These are phyloP conservation scores for Cygnus olor DNA, from an alignment of 2,797 vertebrate species.

Conservation along the genomic window DNA sequence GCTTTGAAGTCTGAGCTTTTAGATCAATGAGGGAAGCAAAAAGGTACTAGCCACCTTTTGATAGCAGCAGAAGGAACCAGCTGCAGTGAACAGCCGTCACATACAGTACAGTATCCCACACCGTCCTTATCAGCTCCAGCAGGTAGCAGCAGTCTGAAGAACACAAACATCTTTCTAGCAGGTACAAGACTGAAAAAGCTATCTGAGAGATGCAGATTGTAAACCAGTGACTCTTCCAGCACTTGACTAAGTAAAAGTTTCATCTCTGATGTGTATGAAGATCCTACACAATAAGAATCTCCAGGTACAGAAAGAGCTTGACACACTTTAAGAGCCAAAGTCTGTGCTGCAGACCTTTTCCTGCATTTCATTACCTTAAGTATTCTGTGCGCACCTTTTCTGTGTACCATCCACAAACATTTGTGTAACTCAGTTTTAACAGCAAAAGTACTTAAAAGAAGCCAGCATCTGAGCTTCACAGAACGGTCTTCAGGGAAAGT, in stretches of 20 bases:
- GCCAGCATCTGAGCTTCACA: background rate
- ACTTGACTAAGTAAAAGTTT: background rate
- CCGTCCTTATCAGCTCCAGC: background rate
- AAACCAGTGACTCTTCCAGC: background rate
- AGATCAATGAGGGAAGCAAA: background rate
- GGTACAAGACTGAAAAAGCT: background rate
- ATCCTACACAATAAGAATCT: background rate
- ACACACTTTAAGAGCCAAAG: background rate
- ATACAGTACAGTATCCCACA: background rate
- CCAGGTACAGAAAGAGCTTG: background rate
- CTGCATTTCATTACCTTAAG: background rate
- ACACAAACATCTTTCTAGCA: background rate
- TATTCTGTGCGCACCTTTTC: background rate
- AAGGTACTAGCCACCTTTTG: background rate
- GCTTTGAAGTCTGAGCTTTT: background rate
- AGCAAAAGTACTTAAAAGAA: background rate
- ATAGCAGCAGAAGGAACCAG: background rate
- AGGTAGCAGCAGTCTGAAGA: background rate
- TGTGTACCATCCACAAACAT: background rate
- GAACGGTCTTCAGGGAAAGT: background rate
- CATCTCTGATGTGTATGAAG: background rate
- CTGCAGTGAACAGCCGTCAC: background rate
- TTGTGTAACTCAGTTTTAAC: background rate
- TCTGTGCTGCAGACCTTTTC: background rate
- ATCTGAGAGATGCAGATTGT: background rate